A percentile compares a stretch with the other conserved stretches of the same genome.
Conservation (phyloP, 2,888 invertebrate species). For the Beris morrisii region DNA sequence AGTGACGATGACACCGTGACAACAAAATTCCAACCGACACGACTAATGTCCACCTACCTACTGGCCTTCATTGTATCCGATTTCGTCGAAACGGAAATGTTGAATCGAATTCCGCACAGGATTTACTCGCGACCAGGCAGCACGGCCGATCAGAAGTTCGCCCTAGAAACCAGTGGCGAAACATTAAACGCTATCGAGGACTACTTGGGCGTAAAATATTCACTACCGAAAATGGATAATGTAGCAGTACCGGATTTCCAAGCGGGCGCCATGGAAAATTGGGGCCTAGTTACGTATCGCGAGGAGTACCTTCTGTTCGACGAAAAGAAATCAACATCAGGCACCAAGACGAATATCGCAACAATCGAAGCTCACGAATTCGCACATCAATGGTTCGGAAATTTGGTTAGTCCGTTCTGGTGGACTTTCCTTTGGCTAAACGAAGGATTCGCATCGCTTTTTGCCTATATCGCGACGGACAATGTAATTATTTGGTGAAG, state of each 20-base stretch:
- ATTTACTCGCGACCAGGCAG: slow-evolving; percentile 50
- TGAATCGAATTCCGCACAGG: slow-evolving; percentile 45
- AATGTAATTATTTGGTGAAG: slow-evolving; percentile 42
- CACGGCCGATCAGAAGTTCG: slow-evolving; percentile 62
- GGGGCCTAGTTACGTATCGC: slow-evolving; percentile 76
- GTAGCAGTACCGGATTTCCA: slow-evolving; percentile 82
- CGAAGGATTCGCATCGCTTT: slow-evolving; percentile 67
- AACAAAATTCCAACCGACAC: slow-evolving; percentile 56
- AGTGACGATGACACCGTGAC: slow-evolving; percentile 15
- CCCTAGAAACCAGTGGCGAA: slow-evolving; percentile 71
- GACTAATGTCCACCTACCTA: slow-evolving; percentile 75
- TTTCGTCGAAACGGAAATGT: slow-evolving; percentile 50
- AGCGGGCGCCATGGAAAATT: slow-evolving; percentile 91
- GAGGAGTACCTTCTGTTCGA: slow-evolving; percentile 51
- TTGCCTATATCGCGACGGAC: slow-evolving; percentile 47
- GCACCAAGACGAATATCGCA: slow-evolving; percentile 56
- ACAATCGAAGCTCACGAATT: slow-evolving; percentile 63
- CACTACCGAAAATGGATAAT: slow-evolving; percentile 83
- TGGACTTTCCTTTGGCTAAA: slow-evolving; percentile 76
- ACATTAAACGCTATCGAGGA: slow-evolving; percentile 69
- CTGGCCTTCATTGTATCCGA: slow-evolving; percentile 77
- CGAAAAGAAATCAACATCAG: slow-evolving; percentile 45
- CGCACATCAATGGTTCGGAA: slow-evolving; percentile 80
- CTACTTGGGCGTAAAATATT: slow-evolving; percentile 73
- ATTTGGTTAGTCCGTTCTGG: slow-evolving; percentile 69